Evolutionary conservation across 2,113 vertebrate species (phyloP).

Genomic region (Strix uralensis): DNA sequence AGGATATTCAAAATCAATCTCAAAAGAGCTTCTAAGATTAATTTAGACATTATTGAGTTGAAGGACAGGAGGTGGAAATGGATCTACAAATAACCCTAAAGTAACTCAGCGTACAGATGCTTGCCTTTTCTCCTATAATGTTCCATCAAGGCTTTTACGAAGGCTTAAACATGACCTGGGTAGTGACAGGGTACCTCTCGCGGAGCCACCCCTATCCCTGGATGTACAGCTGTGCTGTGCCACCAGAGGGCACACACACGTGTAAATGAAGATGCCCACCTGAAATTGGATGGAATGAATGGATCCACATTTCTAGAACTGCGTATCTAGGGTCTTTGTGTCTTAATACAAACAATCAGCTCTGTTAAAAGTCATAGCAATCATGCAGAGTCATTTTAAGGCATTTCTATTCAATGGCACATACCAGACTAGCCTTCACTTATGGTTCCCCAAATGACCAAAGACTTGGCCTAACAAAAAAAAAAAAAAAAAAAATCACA

Average conservation of each 20-base stretch:
- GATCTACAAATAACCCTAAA: not conserved
- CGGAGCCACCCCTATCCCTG: not conserved
- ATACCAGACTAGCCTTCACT: not conserved
- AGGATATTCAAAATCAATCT: not conserved
- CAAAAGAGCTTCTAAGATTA: not conserved
- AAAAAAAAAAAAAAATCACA: not conserved
- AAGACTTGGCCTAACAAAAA: slow-evolving; percentile 15
- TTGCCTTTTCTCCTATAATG: not conserved
- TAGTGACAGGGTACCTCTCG: too few relatives aligned
- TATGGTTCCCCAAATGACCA: not conserved
- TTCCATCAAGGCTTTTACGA: not conserved
- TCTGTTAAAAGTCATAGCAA: not conserved
- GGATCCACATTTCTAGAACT: not conserved
- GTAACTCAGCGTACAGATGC: not conserved
- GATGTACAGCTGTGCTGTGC: not conserved
- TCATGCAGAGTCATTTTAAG: not conserved
- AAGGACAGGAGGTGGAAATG: not conserved
- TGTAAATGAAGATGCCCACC: too few relatives aligned
- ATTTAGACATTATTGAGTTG: not conserved
- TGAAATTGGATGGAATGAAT: not conserved
- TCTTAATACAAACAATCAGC: not conserved
- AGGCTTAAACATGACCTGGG: not conserved
- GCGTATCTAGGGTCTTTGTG: not conserved
- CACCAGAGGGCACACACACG: not conserved
- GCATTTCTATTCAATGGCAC: not conserved